phyloP scores from a whole-genome alignment of 2,888 invertebrate genomes.

The Agriopis marginaria region DNA sequence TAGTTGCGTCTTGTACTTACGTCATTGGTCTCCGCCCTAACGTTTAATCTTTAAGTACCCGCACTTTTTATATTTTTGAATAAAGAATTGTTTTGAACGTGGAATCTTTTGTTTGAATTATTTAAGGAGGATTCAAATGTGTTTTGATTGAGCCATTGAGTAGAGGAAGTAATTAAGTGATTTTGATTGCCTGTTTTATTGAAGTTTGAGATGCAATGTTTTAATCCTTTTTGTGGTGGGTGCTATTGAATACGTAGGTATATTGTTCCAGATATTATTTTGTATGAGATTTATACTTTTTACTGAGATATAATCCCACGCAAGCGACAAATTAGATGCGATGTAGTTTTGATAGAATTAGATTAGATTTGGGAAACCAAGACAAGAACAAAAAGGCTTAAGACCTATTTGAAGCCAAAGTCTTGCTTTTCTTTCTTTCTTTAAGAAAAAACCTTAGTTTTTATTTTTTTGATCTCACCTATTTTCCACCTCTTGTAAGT shows the following conservation, averaged over 20 bases:
- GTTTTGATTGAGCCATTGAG: slow-evolving; percentile 71
- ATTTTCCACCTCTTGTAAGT: no score
- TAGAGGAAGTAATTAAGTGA: slow-evolving; percentile 77
- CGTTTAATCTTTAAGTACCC: slow-evolving; percentile 53
- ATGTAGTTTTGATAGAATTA: no score
- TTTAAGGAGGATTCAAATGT: slow-evolving; percentile 63
- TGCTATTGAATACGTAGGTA: neutral
- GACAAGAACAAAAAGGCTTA: no score
- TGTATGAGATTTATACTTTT: neutral
- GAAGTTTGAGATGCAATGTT: slow-evolving; percentile 22
- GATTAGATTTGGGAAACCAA: no score
- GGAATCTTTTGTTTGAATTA: slow-evolving; percentile 76
- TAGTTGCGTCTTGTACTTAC: slow-evolving; percentile 72
- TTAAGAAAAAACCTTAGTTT: no score
- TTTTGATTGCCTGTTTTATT: slow-evolving; percentile 51
- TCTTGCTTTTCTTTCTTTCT: no score
- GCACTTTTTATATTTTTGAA: slow-evolving; percentile 51
- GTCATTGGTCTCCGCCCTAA: slow-evolving; percentile 74
- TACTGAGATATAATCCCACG: neutral
- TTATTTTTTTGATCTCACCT: no score
- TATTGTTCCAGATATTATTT: neutral
- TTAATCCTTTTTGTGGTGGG: slow-evolving; percentile 21
- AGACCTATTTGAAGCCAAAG: no score
- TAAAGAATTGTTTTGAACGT: slow-evolving; percentile 57
- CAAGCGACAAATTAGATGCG: no score